Evolutionary conservation across 2,113 vertebrate genomes (phyloP), one percentile per base, ranked within the genome.

Genomic region (Plestiodon gilberti): DNA sequence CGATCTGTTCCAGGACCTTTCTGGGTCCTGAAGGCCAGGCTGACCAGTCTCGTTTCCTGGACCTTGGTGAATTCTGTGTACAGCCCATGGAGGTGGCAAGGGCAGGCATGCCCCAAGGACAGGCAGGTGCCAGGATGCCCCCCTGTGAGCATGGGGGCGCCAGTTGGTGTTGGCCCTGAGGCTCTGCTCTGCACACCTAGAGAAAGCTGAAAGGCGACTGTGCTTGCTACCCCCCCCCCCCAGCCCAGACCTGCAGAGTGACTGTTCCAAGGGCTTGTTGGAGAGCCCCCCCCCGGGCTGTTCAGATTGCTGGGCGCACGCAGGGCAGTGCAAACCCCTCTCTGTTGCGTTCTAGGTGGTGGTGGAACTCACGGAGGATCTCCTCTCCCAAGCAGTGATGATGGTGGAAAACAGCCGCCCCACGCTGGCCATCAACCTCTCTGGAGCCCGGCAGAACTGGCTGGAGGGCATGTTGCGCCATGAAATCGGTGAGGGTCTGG

Each of bases 401-500:
- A 98, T 97, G 96, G 98, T 98, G 95, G 98, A 99, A 95, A 98
- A 98, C 94, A 98, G 98, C 82, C 96, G 99, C 48, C 99, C 98
- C 0, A 99, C 99, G 0, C 71, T 99, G 88, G 99, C 98, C 87
- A 99, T 99, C 92, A 99, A 99, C 97, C 94, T 99, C 91, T 95
- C 98, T 0, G 98, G 98, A 89, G 99, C 99, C 4, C 97, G 99
- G 18, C 98, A 99, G 95, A 97, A 98, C 93, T 99, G 99, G 99
- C 94, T 99, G 92, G 98, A 99, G 93, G 98, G 99, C 90, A 98
- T 99, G 98, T 96, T 99, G 87, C 97, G 98, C 73, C 99, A 99
- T 0, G 99, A 99, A 95, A 99, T 99, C 84, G 98, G 98, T 99
- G 94, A 95, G 96, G 1, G 64, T 77, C 30, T 17, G 55, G 6